Evolutionary conservation across 2,113 vertebrate genomes (phyloP), one percentile per base, ranked within the genome.

Genomic region (Zosterops borbonicus): DNA sequence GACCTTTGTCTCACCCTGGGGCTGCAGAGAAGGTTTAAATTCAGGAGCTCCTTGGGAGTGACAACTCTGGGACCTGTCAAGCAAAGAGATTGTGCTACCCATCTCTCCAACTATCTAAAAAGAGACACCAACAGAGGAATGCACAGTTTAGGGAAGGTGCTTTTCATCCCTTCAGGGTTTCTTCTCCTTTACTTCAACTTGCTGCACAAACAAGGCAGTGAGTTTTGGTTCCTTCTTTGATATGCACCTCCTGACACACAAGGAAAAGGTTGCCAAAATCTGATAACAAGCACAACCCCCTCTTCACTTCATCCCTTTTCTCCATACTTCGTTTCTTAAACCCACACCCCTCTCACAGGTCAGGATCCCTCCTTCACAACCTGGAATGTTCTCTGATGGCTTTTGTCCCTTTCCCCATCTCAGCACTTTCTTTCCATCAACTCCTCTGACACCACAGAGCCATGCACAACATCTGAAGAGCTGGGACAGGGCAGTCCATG

Each of bases 341-440:
- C 9, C 7, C 8, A 46, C 20, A 53, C 2, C 2, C 10, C 24
- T 70, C 0, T 0, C 4, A 33, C 9, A 20, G 23, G 4, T 44
- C 9, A 7, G 39, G 29, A 49, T 52, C 27, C 37, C 35, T 9
- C 19, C 11, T 2, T 53, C 78, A 79, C 63, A 68, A 28, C 8
- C 8, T 24, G 27, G 11, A 10, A 24, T 0, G 0, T 53, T 62
- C 67, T 76, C 79, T 71, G 18, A 42, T 84, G 56, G 5, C 5
- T 4, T 86, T 39, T 16, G 49, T 76, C 33, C 21, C 56, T 84
- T 83, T n/a, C 6, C 12, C 6, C 15, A 15, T 33, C 59, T 64
- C 76, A 69, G 24, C 31, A 44, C 12, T 29, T 46, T 46, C 50
- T 67, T 46, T 71, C 49, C 68, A 60, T 37, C 67, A 49, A 2